Base-by-base conservation (phyloP, 2,888 invertebrate species). In the Morpho achilles region DNA sequence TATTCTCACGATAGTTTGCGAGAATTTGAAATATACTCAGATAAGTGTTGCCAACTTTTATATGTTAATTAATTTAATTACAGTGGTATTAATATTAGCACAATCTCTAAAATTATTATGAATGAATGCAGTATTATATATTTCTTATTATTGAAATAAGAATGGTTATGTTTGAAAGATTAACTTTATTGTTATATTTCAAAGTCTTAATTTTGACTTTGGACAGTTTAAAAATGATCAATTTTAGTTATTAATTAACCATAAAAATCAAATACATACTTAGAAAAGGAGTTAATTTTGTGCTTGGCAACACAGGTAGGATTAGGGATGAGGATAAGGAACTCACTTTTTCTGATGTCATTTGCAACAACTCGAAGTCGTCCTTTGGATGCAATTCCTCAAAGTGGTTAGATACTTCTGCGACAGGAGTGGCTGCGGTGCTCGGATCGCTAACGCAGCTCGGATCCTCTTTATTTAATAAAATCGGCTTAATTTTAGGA, bases 341-440 rank as follows among this genome's bases (percentile, higher is more conserved):
- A 89, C 90, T 90, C 89, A 90, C 90, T 90, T 87, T 89, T 76
- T 88, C 89, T 56, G 83, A 75, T 67, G 86, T 68, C 53, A 87
- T 82, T 65, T 91, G 89, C 75, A 90, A 79, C 73, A 91, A 79
- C 74, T 90, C 91, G 75, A 91, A 87, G 69, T 96, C 96, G 88
- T 97, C 97, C 91, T 96, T 96, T 54, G 97, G 96, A 69, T 93
- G 94, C 80, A 93, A 94, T 75, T 93, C 91, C 76, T 95, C 95
- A 85, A 96, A 96, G 84, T 94, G 94, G 92, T 96, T 96, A 78
- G 79, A 70, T 68, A 77, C 79, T 58, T 72, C 69, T 41, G 73
- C 63, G 65, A 71, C 74, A 52, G 87, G 76, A 53, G 89, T 69
- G 60, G 92, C 81, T 65, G 90, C 87, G 63, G 87, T 75, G 70